Percentiles rank a stretch among this genome's conserved stretches.
These are phyloP conservation scores for Campopleginae sp. DNA, from an alignment of 2,888 invertebrate species.

Conservation along the genomic window DNA sequence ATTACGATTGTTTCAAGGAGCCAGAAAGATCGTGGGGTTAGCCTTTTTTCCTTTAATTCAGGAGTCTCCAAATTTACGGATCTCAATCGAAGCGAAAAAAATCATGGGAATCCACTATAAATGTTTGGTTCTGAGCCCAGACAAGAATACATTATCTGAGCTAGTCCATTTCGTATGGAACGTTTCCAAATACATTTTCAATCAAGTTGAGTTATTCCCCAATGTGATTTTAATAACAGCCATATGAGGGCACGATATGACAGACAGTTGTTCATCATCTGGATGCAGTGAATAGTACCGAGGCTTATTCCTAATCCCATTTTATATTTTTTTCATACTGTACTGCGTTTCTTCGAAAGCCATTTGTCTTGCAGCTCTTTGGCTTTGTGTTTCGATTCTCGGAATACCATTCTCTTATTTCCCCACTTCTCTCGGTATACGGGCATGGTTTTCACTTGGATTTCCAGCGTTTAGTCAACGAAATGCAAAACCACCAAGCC, in stretches of 20 bases:
- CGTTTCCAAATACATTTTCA: neutral
- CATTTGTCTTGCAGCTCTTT: slow-evolving; percentile 26
- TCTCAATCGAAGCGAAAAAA: neutral
- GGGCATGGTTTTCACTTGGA: slow-evolving; percentile 32
- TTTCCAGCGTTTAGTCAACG: slow-evolving; percentile 41
- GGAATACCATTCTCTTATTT: slow-evolving; percentile 40
- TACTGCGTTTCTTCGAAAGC: slow-evolving; percentile 39
- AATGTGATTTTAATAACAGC: neutral
- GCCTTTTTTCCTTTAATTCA: no score
- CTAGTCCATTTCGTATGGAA: neutral
- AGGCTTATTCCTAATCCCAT: slow-evolving; percentile 73
- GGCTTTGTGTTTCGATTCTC: slow-evolving; percentile 25
- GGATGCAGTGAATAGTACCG: slow-evolving; percentile 54
- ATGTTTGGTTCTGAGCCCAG: neutral
- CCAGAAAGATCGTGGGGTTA: neutral
- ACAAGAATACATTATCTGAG: neutral
- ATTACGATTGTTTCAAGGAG: neutral
- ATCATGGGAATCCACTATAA: neutral
- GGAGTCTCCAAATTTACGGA: no score
- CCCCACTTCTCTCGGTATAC: slow-evolving; percentile 39
- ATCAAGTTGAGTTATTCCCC: neutral
- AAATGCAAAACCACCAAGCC: slow-evolving; percentile 41
- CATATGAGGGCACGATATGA: slow-evolving; percentile 23
- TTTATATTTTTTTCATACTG: slow-evolving; percentile 71
- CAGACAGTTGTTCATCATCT: slow-evolving; percentile 70